Conservation (phyloP, 1,140 invertebrate species). For the Drosophila pandora region DNA sequence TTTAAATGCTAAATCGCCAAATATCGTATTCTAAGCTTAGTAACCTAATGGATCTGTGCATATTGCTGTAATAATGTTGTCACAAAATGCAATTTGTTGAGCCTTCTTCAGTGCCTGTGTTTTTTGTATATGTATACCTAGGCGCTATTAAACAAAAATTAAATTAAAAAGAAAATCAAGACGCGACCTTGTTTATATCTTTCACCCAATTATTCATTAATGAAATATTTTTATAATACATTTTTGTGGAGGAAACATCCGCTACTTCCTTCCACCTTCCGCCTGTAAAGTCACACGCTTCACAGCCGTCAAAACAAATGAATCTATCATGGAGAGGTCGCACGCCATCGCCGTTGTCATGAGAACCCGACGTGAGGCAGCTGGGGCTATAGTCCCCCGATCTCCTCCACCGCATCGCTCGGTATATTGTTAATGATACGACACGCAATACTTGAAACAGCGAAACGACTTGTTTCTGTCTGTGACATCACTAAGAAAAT, state of each 20-base stretch:
- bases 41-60: constrained; percentile 25
- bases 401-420: constrained; percentile 22
- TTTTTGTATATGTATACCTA: constrained; percentile 3
- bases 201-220: constrained; percentile 13
- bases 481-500: constrained; percentile 78
- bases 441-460: constrained; percentile 36
- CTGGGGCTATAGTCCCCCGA: constrained; percentile 13
- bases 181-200: neutral
- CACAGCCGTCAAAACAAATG: constrained; percentile 62
- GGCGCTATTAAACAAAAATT: neutral
- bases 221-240: constrained; percentile 23
- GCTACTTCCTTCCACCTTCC: constrained; percentile 33
- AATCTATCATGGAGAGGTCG: constrained; percentile 60
- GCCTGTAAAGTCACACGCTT: constrained; percentile 29
- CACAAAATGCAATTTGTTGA: constrained; percentile 39
- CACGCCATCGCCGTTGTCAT: constrained; percentile 60
- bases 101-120: constrained; percentile 24
- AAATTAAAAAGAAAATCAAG: neutral
- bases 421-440: constrained; percentile 50
- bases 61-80: constrained; percentile 42
- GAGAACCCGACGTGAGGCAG: constrained; percentile 41
- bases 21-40: constrained; percentile 59
- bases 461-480: constrained; percentile 52
- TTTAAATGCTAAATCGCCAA: constrained; percentile 70
- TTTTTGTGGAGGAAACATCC: constrained; percentile 12